phyloP scores from a whole-genome alignment of 2,888 invertebrate species.

The Ophonus ardosiacus region DNA sequence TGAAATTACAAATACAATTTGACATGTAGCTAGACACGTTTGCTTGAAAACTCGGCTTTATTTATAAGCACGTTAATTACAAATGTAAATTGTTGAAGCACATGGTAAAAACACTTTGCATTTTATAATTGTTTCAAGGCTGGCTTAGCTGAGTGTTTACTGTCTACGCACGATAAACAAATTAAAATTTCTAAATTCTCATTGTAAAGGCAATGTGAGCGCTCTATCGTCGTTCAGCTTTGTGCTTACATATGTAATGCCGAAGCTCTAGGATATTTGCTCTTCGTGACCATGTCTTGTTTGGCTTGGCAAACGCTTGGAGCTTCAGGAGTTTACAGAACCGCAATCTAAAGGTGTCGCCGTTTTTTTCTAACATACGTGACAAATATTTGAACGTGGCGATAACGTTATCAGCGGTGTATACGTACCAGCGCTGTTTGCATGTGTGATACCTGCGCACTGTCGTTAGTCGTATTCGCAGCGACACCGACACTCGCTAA shows the following conservation, averaged over 20 bases:
- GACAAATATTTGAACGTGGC: conserved; percentile 62
- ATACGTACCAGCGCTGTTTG: conserved; percentile 43
- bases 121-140: conserved; percentile 43
- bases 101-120: conserved; percentile 24
- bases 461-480: conserved; percentile 19
- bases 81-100: conserved; percentile 36
- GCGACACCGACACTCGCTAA: not conserved
- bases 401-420: conserved; percentile 58
- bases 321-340: conserved; percentile 31
- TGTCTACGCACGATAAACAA: conserved; percentile 16
- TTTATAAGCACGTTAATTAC: conserved; percentile 34
- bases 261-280: conserved; percentile 1
- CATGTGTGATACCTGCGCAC: conserved; percentile 50
- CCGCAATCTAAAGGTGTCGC: conserved; percentile 35
- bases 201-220: not conserved
- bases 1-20: conserved; percentile 15
- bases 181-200: conserved; percentile 38
- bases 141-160: conserved; percentile 13
- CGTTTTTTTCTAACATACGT: conserved; percentile 57
- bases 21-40: not conserved
- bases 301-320: conserved; percentile 2
- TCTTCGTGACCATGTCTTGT: conserved; percentile 30
- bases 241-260: conserved; percentile 38
- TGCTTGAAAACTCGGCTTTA: conserved; percentile 21
- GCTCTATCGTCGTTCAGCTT: conserved; percentile 5